These are phyloP conservation scores for Phymastichus coffea DNA, from an alignment of 1,140 invertebrate genomes.

Conservation along the genomic window DNA sequence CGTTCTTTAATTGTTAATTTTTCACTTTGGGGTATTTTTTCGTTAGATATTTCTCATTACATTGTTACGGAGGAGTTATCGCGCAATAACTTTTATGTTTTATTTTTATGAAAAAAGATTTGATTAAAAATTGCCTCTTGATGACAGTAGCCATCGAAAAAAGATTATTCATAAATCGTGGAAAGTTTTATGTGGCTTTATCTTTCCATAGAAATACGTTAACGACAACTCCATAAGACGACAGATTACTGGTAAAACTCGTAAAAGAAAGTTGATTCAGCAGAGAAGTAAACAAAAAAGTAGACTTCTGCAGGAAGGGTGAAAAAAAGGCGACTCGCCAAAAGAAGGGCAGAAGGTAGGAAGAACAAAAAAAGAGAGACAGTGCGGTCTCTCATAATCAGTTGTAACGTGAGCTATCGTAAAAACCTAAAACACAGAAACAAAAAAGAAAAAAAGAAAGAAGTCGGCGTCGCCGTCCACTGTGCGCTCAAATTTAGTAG, in stretches of 20 bases:
- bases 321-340: not conserved
- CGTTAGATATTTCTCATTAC: too few relatives aligned
- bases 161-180: not conserved
- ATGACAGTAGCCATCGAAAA: not conserved
- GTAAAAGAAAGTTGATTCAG: too few relatives aligned
- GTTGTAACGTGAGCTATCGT: conserved; percentile 56
- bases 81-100: too few relatives aligned
- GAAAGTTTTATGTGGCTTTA: too few relatives aligned
- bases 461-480: conserved; percentile 17
- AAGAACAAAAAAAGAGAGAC: conserved; percentile 29
- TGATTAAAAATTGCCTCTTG: not conserved
- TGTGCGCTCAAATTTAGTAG: conserved; percentile 46
- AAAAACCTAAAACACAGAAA: conserved; percentile 54
- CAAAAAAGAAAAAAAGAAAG: conserved; percentile 34
- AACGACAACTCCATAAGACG: too few relatives aligned
- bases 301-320: not conserved
- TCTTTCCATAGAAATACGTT: too few relatives aligned
- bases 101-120: not conserved
- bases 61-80: too few relatives aligned
- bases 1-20: not conserved
- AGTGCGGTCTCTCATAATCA: conserved; percentile 52
- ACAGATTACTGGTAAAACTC: too few relatives aligned
- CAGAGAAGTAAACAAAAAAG: not conserved
- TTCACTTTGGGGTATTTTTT: too few relatives aligned
- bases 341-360: not conserved